Conservation (phyloP, 2,888 invertebrate species). For the Zelleria hepariella region DNA sequence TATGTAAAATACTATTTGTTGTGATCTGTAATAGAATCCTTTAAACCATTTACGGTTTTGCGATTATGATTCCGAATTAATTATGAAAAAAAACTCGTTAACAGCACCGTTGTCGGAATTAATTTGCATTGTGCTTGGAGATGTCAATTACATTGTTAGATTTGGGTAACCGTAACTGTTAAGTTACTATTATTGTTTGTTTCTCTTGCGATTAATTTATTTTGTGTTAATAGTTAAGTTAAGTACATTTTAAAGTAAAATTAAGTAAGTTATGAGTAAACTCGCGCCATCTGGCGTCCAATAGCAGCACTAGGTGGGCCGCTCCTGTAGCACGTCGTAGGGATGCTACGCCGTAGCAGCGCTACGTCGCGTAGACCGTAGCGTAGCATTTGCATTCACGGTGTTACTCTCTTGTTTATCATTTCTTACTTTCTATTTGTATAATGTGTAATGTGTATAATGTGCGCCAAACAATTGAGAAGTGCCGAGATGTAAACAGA, state of each 20-base stretch:
- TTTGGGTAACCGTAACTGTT: neutral
- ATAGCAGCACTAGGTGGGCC: neutral
- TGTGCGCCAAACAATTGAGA: no score
- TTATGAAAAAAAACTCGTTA: neutral
- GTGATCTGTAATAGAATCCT: neutral
- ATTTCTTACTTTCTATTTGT: neutral
- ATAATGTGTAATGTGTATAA: no score
- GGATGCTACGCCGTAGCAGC: neutral
- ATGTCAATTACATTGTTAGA: neutral
- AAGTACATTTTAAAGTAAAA: neutral
- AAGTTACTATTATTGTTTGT: neutral
- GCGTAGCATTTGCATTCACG: neutral
- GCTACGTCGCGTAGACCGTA: neutral
- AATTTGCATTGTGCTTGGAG: neutral
- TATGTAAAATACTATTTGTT: conserved; percentile 5
- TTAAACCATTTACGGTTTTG: neutral
- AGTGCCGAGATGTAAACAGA: no score
- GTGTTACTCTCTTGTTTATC: neutral
- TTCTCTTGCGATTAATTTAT: neutral
- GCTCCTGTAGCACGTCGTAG: neutral
- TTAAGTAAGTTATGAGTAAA: neutral
- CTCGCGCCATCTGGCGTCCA: neutral
- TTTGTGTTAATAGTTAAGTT: neutral
- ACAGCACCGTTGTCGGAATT: neutral
- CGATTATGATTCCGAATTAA: neutral